These are phyloP conservation scores for Daphoenositta chrysoptera DNA, from an alignment of 2,113 vertebrate genomes.

Conservation along the genomic window DNA sequence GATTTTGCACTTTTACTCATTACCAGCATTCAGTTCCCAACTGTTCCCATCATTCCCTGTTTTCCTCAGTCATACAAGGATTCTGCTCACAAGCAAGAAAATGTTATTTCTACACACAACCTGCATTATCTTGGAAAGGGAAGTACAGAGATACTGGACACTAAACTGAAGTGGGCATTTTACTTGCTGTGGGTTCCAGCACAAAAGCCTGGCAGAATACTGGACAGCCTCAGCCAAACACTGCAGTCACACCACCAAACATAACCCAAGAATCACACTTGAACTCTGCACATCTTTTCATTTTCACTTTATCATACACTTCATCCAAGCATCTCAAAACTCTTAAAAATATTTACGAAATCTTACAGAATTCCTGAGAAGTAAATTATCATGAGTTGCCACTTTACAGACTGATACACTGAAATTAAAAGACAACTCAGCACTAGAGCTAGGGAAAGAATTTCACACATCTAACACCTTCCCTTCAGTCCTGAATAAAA, in stretches of 20 bases:
- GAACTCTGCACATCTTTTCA: neutral
- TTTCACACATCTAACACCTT: neutral
- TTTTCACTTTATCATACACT: neutral
- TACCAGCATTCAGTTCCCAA: neutral
- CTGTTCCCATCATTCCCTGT: neutral
- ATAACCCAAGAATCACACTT: neutral
- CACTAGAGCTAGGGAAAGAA: neutral
- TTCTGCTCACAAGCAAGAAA: neutral
- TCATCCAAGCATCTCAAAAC: neutral
- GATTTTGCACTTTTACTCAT: neutral
- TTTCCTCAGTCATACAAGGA: neutral
- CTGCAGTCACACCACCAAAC: neutral
- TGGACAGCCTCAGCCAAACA: neutral
- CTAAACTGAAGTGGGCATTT: neutral
- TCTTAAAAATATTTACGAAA: conserved; percentile 21
- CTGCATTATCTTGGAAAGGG: neutral
- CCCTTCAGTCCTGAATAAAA: neutral
- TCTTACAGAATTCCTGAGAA: neutral
- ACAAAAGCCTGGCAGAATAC: neutral
- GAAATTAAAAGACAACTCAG: conserved; percentile 9
- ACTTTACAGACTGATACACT: neutral
- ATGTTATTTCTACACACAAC: fast-evolving
- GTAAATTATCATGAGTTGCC: neutral
- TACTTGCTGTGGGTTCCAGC: neutral
- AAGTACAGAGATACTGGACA: neutral